Evolutionary conservation across 2,888 invertebrate species (phyloP), one percentile per base, ranked within the genome.

Genomic region (Tetragnatha montana): DNA sequence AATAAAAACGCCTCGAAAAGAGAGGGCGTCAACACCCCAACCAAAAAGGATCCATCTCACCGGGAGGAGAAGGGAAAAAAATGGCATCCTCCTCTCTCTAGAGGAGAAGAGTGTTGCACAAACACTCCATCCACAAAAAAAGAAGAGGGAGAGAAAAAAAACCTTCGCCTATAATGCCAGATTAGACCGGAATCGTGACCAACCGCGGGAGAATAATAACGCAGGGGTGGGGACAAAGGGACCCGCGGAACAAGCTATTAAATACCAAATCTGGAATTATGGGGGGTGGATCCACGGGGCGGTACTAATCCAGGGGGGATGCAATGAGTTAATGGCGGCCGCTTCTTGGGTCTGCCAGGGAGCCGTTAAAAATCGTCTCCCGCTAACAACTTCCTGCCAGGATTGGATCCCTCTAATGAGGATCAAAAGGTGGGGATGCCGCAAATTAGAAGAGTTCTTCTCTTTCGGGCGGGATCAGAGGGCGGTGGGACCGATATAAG

Each of bases 241-340:
- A 51, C 75, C 60, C 81, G 70, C 80, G 85, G 89, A 84, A 89
- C 89, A 89, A 81, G 89, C 89, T 89, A 89, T 89, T 89, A 89
- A 89, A 89, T 89, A 89, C 85, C 85, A 89, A 89, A 89, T 89
- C 89, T 89, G 89, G 81, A 89, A 89, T 89, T 89, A 89, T 89
- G 84, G 85, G 51, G 85, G 81, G 86, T 79, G 89, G 81, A 86
- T 89, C 86, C 86, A 89, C 79, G 86, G 82, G 89, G 86, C 89
- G 82, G 82, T 80, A 74, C 90, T 87, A 90, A 90, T 80, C 83
- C 90, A 87, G 50, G 87, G 75, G 87, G 81, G 78, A 73, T 71
- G 80, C 90, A 87, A 90, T 90, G 87, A 90, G 90, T 90, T 90
- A 70, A 83, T 87, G 81, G 87, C 81, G 90, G 49, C 87, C 87